Percentiles rank a stretch among this genome's conserved stretches.
phyloP scores from a whole-genome alignment of 2,888 invertebrate species.

The Oscheius onirici region DNA sequence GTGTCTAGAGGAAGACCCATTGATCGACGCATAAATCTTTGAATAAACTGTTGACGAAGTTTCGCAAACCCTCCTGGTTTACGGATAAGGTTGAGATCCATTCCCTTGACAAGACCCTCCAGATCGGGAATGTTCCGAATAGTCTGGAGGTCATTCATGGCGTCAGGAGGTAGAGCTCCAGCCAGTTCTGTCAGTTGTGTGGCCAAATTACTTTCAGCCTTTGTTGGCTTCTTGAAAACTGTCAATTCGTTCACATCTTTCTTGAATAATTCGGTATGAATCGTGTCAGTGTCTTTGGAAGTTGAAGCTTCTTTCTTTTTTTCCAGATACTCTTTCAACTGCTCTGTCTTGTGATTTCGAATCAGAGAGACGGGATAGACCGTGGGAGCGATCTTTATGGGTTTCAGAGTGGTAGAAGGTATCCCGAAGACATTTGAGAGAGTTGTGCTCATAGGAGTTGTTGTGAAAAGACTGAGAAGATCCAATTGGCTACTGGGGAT shows the following conservation, averaged over 20 bases:
- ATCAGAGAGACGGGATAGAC: slow-evolving; percentile 48
- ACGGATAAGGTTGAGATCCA: slow-evolving; percentile 63
- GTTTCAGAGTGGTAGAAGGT: slow-evolving; percentile 11
- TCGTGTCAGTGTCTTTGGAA: background rate
- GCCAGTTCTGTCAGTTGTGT: slow-evolving; percentile 50
- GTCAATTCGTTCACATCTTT: slow-evolving; percentile 34
- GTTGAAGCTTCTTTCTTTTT: background rate
- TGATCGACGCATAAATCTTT: slow-evolving; percentile 60
- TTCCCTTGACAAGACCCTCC: slow-evolving; percentile 63
- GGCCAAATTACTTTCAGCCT: slow-evolving; percentile 43
- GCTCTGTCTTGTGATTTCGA: slow-evolving; percentile 10
- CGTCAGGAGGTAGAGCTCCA: slow-evolving; percentile 55
- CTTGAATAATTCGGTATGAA: slow-evolving; percentile 56
- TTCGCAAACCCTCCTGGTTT: slow-evolving; percentile 65
- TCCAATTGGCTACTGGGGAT: background rate
- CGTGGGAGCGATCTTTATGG: slow-evolving; percentile 28
- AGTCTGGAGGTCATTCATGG: slow-evolving; percentile 59
- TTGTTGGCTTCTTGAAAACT: slow-evolving; percentile 44
- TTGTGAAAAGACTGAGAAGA: slow-evolving; percentile 11
- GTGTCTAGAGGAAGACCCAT: slow-evolving; percentile 48
- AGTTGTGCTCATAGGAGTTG: background rate
- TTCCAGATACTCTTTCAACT: slow-evolving; percentile 17
- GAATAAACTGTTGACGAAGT: slow-evolving; percentile 65
- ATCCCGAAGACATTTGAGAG: slow-evolving; percentile 40
- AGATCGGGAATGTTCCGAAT: slow-evolving; percentile 64